phyloP scores from a whole-genome alignment of 2,888 invertebrate species.

The Rhagonycha fulva region DNA sequence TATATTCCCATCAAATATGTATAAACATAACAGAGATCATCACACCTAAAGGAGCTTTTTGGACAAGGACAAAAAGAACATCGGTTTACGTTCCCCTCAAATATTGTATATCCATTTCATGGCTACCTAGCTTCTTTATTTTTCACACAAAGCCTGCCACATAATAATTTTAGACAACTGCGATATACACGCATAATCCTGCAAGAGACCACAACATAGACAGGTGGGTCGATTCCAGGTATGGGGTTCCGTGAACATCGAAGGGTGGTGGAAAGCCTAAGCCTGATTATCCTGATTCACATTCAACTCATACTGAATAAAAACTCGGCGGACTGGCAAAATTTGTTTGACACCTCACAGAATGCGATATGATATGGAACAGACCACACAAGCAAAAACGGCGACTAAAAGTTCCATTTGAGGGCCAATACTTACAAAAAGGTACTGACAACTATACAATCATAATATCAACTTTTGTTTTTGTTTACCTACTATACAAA shows the following conservation, averaged over 20 bases:
- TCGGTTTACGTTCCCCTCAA: neutral
- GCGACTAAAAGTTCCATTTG: slow-evolving; percentile 12
- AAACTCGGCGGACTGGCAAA: slow-evolving; percentile 42
- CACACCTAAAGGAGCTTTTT: neutral
- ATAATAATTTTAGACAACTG: slow-evolving; percentile 22
- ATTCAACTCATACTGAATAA: slow-evolving; percentile 10
- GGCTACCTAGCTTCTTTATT: slow-evolving; percentile 29
- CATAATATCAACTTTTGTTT: neutral
- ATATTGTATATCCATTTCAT: slow-evolving; percentile 29
- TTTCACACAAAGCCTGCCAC: slow-evolving; percentile 22
- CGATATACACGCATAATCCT: slow-evolving; percentile 21
- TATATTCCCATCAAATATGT: neutral
- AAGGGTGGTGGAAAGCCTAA: slow-evolving; percentile 4
- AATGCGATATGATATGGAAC: slow-evolving; percentile 33
- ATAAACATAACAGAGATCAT: neutral
- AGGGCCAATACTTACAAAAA: neutral
- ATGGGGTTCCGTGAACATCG: slow-evolving; percentile 16
- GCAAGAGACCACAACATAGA: slow-evolving; percentile 29
- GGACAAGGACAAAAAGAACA: slow-evolving; percentile 7
- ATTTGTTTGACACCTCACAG: slow-evolving; percentile 46
- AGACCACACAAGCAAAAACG: slow-evolving; percentile 32
- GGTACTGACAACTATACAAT: neutral
- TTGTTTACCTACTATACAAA: neutral
- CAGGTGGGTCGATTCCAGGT: slow-evolving; percentile 25
- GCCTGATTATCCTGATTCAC: slow-evolving; percentile 20